Evolutionary conservation across 2,113 vertebrate species (phyloP).

Genomic region (Triplophysa rosa): DNA sequence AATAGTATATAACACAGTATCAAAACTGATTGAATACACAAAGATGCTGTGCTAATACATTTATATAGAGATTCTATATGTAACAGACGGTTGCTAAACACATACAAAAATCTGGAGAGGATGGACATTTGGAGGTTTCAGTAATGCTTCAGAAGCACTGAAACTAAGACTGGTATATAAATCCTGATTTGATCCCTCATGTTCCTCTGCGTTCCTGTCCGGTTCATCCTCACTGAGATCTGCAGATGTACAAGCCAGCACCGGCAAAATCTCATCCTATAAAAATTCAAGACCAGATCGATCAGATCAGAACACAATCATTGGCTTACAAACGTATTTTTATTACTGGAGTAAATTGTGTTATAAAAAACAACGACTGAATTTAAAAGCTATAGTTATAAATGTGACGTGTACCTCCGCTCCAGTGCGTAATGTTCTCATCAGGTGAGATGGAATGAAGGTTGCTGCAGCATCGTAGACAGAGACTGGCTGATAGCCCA

Average conservation of each 20-base stretch:
- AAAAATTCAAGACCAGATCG: constrained; percentile 4
- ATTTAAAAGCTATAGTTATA: not conserved
- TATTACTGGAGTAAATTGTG: constrained; percentile 12
- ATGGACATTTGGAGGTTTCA: constrained; percentile 67
- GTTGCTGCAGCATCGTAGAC: constrained; percentile 68
- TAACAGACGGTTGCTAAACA: not conserved
- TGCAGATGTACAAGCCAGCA: constrained; percentile 25
- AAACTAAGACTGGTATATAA: constrained; percentile 67
- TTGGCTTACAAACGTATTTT: not conserved
- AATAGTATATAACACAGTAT: not conserved
- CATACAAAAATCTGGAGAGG: constrained; percentile 87
- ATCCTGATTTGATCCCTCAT: constrained; percentile 6
- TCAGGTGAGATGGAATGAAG: constrained; percentile 68
- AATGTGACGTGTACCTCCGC: constrained; percentile 71
- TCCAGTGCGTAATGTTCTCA: constrained; percentile 75
- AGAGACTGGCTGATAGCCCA: constrained; percentile 77
- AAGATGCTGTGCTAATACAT: not conserved
- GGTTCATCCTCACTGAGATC: constrained; percentile 32
- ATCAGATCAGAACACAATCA: not conserved
- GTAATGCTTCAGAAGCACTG: constrained; percentile 72
- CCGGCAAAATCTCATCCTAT: constrained; percentile 75
- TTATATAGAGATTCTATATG: not conserved
- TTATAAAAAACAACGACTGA: not conserved
- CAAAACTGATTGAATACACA: no score
- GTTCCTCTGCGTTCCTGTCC: constrained; percentile 9